A percentile compares a stretch with the other conserved stretches of the same genome.
phyloP scores from a whole-genome alignment of 2,113 vertebrate species.

The Myotis davidii region DNA sequence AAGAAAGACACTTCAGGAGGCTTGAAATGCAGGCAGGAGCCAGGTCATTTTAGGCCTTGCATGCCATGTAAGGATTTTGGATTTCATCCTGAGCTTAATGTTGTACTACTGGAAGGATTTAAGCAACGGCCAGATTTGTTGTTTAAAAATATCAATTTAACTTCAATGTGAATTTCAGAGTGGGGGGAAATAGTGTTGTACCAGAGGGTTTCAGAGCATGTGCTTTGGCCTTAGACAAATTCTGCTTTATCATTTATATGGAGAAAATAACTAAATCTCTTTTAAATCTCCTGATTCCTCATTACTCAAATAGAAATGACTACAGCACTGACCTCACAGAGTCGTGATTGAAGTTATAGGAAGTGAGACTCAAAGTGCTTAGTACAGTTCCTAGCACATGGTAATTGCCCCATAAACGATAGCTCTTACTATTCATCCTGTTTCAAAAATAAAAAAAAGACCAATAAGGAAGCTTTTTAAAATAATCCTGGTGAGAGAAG shows the following conservation, averaged over 20 bases:
- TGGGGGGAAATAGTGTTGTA: not conserved
- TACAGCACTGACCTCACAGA: not conserved
- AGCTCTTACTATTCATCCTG: not conserved
- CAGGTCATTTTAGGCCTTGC: not conserved
- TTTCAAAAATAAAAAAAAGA: not conserved
- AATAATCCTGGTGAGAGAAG: conserved; percentile 6
- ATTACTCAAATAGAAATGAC: not conserved
- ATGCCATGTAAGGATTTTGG: not conserved
- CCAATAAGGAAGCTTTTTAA: not conserved
- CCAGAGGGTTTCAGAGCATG: not conserved
- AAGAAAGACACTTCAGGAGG: not conserved
- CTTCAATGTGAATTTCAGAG: not conserved
- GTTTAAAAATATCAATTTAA: not conserved
- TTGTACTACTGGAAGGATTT: not conserved
- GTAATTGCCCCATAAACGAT: not conserved
- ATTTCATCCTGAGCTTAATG: not conserved
- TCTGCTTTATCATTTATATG: not conserved
- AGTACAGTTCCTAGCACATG: not conserved
- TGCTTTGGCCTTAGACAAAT: not conserved
- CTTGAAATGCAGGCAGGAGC: not conserved
- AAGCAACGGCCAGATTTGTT: not conserved
- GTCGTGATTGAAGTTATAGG: not conserved
- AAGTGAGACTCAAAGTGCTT: not conserved
- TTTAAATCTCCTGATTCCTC: not conserved
- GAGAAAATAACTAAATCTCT: not conserved